These are phyloP conservation scores for Siniperca scherzeri DNA, from an alignment of 2,797 vertebrate species.

Conservation along the genomic window DNA sequence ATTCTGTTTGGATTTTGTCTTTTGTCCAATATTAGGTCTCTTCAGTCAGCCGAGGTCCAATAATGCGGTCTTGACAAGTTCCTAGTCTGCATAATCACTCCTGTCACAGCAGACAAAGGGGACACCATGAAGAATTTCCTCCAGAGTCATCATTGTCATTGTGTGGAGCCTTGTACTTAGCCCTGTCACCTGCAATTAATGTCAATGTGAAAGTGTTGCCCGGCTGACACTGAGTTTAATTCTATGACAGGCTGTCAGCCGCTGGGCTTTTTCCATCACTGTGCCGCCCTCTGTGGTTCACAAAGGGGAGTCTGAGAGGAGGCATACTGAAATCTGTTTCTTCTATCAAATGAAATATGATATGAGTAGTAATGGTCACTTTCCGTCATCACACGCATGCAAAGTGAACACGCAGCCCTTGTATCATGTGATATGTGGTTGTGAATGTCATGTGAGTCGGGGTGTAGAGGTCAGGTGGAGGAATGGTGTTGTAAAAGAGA, in stretches of 20 bases:
- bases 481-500: too few species aligned
- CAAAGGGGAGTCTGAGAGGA: slow-evolving; percentile 36
- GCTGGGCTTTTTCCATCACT: slow-evolving; percentile 45
- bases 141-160: slow-evolving; percentile 75
- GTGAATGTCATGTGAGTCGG: too few species aligned
- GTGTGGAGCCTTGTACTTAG: slow-evolving; percentile 79
- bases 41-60: slow-evolving; percentile 25
- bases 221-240: slow-evolving; percentile 73
- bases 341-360: not conserved
- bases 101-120: slow-evolving; percentile 71
- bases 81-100: slow-evolving; percentile 76
- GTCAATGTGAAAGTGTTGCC: slow-evolving; percentile 70
- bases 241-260: slow-evolving; percentile 74
- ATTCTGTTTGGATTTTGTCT: slow-evolving; percentile 17
- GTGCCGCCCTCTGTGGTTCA: slow-evolving; percentile 47
- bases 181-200: slow-evolving; percentile 84
- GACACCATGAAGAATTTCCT: slow-evolving; percentile 78
- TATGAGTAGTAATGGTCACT: not conserved
- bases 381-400: too few species aligned
- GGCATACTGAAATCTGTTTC: not conserved
- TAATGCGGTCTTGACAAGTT: slow-evolving; percentile 54
- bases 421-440: too few species aligned
- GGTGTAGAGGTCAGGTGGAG: too few species aligned
- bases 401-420: too few species aligned
- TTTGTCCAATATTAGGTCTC: slow-evolving; percentile 32